Evolutionary conservation across 2,113 vertebrate genomes (phyloP), one percentile per base, ranked within the genome.

Genomic region (Ophthalmolycus amberensis): DNA sequence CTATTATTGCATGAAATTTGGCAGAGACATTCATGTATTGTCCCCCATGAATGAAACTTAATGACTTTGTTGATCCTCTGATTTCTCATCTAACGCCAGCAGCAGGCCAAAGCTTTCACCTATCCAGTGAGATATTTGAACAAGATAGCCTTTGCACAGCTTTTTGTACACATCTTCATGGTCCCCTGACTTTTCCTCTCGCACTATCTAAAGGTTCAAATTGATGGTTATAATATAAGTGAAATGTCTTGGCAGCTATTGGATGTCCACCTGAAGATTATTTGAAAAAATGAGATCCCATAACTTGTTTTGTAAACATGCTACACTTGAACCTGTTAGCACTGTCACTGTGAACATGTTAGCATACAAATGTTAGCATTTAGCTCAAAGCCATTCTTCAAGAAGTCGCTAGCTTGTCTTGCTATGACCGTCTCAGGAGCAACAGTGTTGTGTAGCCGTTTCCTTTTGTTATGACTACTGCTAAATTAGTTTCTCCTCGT

Each of bases 391-490:
- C 27, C 8, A 6, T 5, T 2, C 10, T n/a, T 29, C 40, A 9
- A 1, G 9, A 50, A 58, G 20, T 7, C 0, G 1, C 65, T 40
- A 20, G 6, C 32, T 5, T 54, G 22, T 50, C 29, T 50, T 27
- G 20, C 25, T 16, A 34, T 15, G 9, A 50, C 27, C 44, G 2
- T 38, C 3, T 11, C 6, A 54, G 63, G 7, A 37, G 9, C 64
- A 40, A 60, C 38, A 42, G 12, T 7, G 25, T 48, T 9, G 20
- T 68, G 9, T 8, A 67, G 64, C 15, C 29, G 32, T 29, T 72
- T 67, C 27, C 22, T 29, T n/a, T 3, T 73, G 70, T 84, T 79
- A 29, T 62, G 71, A 60, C 42, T 38, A 48, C 7, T 11, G 4
- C 34, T 29, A 38, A 48, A 69, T 67, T 1, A 69, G 22, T 69